These are phyloP conservation scores for Triplophysa tibetana DNA, from an alignment of 2,113 vertebrate genomes.

Conservation along the genomic window DNA sequence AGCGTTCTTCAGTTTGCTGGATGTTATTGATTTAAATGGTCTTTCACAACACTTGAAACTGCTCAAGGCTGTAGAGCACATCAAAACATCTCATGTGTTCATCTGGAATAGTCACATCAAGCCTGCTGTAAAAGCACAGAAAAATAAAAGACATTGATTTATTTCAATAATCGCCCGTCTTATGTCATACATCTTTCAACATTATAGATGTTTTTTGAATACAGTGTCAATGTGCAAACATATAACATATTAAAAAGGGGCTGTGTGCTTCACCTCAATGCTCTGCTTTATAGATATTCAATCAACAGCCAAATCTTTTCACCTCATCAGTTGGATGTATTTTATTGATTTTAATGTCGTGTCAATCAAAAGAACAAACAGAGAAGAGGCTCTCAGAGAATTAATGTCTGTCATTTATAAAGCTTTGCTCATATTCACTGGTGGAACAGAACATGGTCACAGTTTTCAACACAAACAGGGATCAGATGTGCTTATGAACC, in stretches of 20 bases:
- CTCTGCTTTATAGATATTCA: not conserved
- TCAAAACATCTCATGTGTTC: not conserved
- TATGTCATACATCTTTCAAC: not conserved
- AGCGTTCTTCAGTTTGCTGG: not conserved
- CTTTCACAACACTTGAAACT: slow-evolving; percentile 2
- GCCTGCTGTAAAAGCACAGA: not conserved
- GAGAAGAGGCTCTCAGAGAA: slow-evolving; percentile 38
- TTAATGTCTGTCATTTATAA: slow-evolving; percentile 46
- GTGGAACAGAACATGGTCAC: slow-evolving; percentile 38
- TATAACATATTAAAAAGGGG: no score
- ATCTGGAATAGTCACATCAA: not conserved
- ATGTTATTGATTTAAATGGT: slow-evolving; percentile 8
- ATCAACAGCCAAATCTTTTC: not conserved
- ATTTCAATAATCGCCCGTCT: not conserved
- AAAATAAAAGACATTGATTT: not conserved
- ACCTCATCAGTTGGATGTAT: slow-evolving; percentile 9
- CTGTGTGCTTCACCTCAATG: no score
- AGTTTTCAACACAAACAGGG: not conserved
- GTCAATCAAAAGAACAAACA: slow-evolving; percentile 41
- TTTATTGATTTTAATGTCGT: slow-evolving; percentile 34
- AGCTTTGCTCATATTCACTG: slow-evolving; percentile 42
- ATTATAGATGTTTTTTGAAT: not conserved
- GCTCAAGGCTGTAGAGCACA: slow-evolving; percentile 27
- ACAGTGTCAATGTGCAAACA: not conserved
- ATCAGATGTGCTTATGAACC: no score